A percentile compares a stretch with the other conserved stretches of the same genome.
These are phyloP conservation scores for Erythrocercus mccallii DNA, from an alignment of 2,113 vertebrate genomes.

Conservation along the genomic window DNA sequence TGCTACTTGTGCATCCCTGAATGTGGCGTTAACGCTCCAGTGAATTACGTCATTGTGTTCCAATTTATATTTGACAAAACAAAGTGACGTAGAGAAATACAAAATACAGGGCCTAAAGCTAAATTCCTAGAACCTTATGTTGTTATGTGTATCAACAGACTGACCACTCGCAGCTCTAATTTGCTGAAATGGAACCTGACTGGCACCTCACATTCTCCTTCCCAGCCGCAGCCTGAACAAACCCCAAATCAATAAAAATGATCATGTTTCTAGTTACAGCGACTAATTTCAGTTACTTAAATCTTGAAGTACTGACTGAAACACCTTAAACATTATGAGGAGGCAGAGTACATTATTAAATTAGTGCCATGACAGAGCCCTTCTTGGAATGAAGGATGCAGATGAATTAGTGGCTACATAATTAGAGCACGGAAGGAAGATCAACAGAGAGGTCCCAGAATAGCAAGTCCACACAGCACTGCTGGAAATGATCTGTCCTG, in stretches of 20 bases:
- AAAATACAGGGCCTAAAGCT: neutral
- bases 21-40: neutral
- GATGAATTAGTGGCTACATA: neutral
- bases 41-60: neutral
- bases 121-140: neutral
- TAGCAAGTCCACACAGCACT: neutral
- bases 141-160: neutral
- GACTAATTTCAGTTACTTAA: neutral
- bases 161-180: neutral
- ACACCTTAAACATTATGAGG: neutral
- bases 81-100: neutral
- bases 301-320: neutral
- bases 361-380: neutral
- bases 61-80: neutral
- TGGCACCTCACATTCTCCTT: neutral
- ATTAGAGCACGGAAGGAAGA: conserved; percentile 21
- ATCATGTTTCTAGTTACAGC: neutral
- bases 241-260: neutral
- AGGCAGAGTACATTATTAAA: neutral
- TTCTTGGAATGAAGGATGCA: neutral
- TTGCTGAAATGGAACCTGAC: neutral
- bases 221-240: neutral
- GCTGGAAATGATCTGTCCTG: neutral
- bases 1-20: neutral
- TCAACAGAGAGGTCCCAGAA: conserved; percentile 16